Percentiles rank a stretch among this genome's conserved stretches.
These are phyloP conservation scores for Carposina sasakii DNA, from an alignment of 1,140 invertebrate species.

Conservation along the genomic window DNA sequence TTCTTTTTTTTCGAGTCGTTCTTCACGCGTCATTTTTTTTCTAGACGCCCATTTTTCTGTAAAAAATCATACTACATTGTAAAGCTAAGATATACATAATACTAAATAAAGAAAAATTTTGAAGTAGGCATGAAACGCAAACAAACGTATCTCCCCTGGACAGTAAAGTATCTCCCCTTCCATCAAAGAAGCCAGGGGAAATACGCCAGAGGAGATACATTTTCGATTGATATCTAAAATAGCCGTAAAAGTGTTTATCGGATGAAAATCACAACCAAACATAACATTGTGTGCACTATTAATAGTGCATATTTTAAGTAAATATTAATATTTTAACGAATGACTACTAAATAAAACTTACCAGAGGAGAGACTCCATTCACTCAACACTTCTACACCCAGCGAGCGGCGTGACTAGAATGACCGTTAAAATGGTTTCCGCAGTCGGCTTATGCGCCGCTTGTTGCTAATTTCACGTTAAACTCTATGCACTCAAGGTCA, in stretches of 20 bases:
- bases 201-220: too few species aligned
- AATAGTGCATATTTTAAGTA: slow-evolving; percentile 16
- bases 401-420: slow-evolving; percentile 16
- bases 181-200: slow-evolving; percentile 15
- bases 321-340: slow-evolving; percentile 17
- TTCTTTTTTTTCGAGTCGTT: slow-evolving; percentile 22
- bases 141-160: slow-evolving; percentile 9
- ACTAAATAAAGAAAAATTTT: slow-evolving; percentile 11
- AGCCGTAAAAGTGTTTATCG: slow-evolving; percentile 16
- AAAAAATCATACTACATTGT: slow-evolving; percentile 19
- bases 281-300: slow-evolving; percentile 16
- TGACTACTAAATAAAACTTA: slow-evolving; percentile 15
- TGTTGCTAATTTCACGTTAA: slow-evolving; percentile 20
- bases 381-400: slow-evolving; percentile 18
- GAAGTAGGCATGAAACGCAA: slow-evolving; percentile 12
- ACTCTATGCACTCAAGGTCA: slow-evolving; percentile 14
- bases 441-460: slow-evolving; percentile 15
- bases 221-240: slow-evolving; percentile 18
- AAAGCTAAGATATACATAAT: too few species aligned
- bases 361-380: slow-evolving; percentile 18
- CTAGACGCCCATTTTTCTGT: slow-evolving; percentile 16
- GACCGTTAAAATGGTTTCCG: slow-evolving; percentile 12
- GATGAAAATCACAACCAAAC: slow-evolving; percentile 11
- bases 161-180: slow-evolving; percentile 15
- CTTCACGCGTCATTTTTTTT: slow-evolving; percentile 22